Evolutionary conservation across 2,113 vertebrate species (phyloP).

Genomic region (Anarrhichthys ocellatus): DNA sequence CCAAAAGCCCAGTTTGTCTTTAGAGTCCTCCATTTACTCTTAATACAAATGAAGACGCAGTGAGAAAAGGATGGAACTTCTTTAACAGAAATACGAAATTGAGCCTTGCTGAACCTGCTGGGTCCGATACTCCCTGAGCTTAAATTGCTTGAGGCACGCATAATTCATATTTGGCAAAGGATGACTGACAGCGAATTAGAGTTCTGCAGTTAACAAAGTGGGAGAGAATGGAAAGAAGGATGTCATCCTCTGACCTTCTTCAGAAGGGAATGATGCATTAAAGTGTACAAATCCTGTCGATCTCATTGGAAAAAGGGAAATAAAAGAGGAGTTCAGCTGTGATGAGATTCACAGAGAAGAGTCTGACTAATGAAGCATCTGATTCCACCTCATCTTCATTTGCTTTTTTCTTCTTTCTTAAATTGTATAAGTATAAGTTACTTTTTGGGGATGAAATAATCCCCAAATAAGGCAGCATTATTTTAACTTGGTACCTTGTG

Average conservation of each 20-base stretch:
- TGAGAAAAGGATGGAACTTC: neutral
- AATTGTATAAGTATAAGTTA: neutral
- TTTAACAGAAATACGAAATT: neutral
- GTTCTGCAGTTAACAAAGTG: neutral
- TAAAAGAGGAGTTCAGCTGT: neutral
- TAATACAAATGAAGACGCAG: neutral
- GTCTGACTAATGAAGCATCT: neutral
- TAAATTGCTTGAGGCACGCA: neutral
- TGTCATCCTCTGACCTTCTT: conserved; percentile 22
- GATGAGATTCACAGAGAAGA: neutral
- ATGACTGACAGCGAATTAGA: conserved; percentile 27
- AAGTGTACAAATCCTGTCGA: neutral
- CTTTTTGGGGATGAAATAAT: neutral
- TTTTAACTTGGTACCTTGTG: neutral
- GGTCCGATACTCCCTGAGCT: neutral
- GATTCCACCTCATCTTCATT: neutral
- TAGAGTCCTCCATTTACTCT: neutral
- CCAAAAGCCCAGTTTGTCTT: neutral
- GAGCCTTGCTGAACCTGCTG: neutral
- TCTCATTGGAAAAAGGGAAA: neutral
- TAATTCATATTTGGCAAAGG: conserved; percentile 13
- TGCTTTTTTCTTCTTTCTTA: neutral
- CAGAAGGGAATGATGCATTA: neutral
- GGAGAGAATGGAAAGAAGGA: neutral
- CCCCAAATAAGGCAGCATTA: neutral